Conservation (phyloP, 2,113 vertebrate species). For the Caranx melampygus region DNA sequence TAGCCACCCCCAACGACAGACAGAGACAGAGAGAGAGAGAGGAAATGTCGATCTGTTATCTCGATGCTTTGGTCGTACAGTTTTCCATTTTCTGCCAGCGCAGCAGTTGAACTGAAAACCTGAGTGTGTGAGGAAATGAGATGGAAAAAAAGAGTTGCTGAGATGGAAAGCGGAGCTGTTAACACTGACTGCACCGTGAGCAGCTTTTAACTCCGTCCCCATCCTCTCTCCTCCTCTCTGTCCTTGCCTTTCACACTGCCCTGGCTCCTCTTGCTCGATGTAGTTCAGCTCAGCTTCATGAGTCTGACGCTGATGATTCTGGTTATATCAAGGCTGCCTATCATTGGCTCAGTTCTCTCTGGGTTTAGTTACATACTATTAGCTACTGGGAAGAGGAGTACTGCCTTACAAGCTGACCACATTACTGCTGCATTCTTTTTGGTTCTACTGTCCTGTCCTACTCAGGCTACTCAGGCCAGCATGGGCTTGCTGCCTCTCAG, state of each 20-base stretch:
- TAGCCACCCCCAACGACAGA: not conserved
- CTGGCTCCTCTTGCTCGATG: not conserved
- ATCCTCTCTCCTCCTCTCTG: not conserved
- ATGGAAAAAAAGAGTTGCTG: not conserved
- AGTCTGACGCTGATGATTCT: no score
- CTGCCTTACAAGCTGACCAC: no score
- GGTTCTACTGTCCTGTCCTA: no score
- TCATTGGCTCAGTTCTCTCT: no score
- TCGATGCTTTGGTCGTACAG: not conserved
- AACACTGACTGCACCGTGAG: not conserved
- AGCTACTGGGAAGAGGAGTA: no score
- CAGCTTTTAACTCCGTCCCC: not conserved
- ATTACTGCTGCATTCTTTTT: no score
- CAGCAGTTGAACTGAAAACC: conserved; percentile 29
- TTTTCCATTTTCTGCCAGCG: conserved; percentile 32
- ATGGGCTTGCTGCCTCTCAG: no score
- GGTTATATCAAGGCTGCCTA: no score
- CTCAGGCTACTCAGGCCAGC: no score
- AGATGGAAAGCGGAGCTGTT: not conserved
- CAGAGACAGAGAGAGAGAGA: no score
- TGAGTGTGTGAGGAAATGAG: not conserved
- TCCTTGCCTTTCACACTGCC: not conserved
- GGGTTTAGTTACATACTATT: no score
- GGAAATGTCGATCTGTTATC: conserved; percentile 28
- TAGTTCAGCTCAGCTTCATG: no score